Base-by-base conservation (phyloP, 2,113 vertebrate genomes). In the Dipodomys stephensi region DNA sequence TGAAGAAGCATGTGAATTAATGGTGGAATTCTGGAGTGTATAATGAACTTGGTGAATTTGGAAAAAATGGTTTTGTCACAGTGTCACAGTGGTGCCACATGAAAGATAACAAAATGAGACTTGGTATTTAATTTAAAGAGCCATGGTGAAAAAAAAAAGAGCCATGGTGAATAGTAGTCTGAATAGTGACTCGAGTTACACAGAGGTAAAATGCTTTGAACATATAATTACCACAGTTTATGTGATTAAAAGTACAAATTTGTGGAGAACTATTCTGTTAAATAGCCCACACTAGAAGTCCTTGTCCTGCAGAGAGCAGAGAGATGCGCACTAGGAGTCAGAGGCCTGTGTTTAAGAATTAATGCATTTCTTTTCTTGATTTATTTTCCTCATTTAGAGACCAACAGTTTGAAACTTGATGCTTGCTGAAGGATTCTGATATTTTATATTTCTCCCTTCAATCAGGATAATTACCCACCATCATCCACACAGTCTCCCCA, bases 31-130 rank as follows among this genome's bases (percentile, higher is more conserved):
- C 6, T 88, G 10, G 2, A 7, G 6, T 83, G 88, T 92, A 71
- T 39, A 76, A 76, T 68, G 32, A 80, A 27, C 35, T 92, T 30
- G 76, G 32, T 96, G 83, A 90, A 90, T 93, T 60, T 90, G 19
- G 4, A 90, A 83, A 90, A 74, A 46, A 71, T n/a, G 28, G 44
- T 71, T 82, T 84, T 60, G 28, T 84, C 49, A 85, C 20, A 88
- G 28, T 84, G 13, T 5, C 1, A 73, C 57, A 86, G 71, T 67
- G 4, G 1, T 84, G 53, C 32, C 30, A 83, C 57, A 77, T 83
- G 18, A 25, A 81, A 83, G 64, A 74, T 78, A 35, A 28, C 15
- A 82, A 69, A 76, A 76, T 81, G 60, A 69, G 22, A 73, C 5
- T 27, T 68, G 7, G 1, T 67, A 4, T 81, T 80, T 97, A 89